Evolutionary conservation across 2,888 invertebrate genomes (phyloP), one percentile per base, ranked within the genome.

Genomic region (Synanthedon vespiformis): DNA sequence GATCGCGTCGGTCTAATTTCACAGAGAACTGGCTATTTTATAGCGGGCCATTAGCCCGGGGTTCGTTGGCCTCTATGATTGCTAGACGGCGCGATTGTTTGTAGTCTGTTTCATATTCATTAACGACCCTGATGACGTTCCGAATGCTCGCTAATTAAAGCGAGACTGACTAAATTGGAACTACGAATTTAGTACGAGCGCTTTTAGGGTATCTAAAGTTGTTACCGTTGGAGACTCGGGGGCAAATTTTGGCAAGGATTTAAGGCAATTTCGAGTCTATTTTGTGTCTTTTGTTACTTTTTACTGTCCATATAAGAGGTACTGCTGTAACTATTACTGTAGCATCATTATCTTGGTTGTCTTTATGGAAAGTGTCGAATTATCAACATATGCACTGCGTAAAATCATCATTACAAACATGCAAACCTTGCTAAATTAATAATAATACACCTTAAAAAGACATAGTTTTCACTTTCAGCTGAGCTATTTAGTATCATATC

Each of bases 1-100:
- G 44, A 14, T 44, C 44, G 12, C 14, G n/a, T 40, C 44, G 40
- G 16, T 53, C 44, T 50, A 53, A 53, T 53, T 54, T 48, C 54
- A 54, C 53, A 55, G 53, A 58, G 56, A 49, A 61, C 57, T 56
- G 53, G 59, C 62, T 57, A 65, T 70, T 76, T 75, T 69, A 70
- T 69, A 63, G 62, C 59, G 55, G 14, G 44, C 64, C 66, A 72
- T 72, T 72, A 69, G 63, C 57, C 51, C 47, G 53, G 41, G 60
- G 61, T 60, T 63, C 62, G 57, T 50, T 56, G 59, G 58, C 61
- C 62, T 57, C 57, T 62, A 62, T 60, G 65, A 68, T 69, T 63
- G 64, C 65, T 64, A 71, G 73, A 70, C 65, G 55, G 48, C 65
- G 63, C 59, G 61, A 59, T 61, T 63, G 64, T 63, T 60, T 64